These are phyloP conservation scores for Syritta pipiens DNA, from an alignment of 2,888 invertebrate species.

Conservation along the genomic window DNA sequence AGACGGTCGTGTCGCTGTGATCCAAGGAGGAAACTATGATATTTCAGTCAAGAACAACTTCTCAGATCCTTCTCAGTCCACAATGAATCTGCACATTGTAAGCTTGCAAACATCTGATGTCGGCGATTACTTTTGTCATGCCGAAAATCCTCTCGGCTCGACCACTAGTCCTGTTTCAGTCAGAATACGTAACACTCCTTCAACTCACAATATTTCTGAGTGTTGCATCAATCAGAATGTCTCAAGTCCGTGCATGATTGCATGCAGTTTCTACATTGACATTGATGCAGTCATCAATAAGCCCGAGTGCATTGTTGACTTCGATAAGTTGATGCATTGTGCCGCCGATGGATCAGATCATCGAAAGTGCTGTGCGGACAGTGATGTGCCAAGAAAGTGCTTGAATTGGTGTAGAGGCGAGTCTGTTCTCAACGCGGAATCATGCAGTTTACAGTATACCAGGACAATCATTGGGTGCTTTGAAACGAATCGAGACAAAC, in stretches of 20 bases:
- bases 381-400: constrained; percentile 89
- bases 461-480: constrained; percentile 89
- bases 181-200: constrained; percentile 83
- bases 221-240: constrained; percentile 92
- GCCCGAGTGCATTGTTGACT: constrained; percentile 89
- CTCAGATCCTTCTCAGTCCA: constrained; percentile 85
- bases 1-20: constrained; percentile 86
- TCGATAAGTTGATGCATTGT: constrained; percentile 92
- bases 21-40: constrained; percentile 87
- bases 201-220: constrained; percentile 85
- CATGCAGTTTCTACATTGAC: constrained; percentile 90
- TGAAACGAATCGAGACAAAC: constrained; percentile 86
- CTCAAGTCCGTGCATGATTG: constrained; percentile 87
- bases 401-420: constrained; percentile 92
- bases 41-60: constrained; percentile 82
- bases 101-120: constrained; percentile 86
- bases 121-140: constrained; percentile 91
- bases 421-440: constrained; percentile 82
- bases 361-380: constrained; percentile 89
- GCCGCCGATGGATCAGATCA: constrained; percentile 91
- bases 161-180: constrained; percentile 87
- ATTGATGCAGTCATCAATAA: constrained; percentile 90
- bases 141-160: constrained; percentile 90
- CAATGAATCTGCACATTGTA: constrained; percentile 87
- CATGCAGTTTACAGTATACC: constrained; percentile 87